Evolutionary conservation across 92 coral and sea anemone genomes (phyloP).

Genomic region (Pocillopora meandrina): DNA sequence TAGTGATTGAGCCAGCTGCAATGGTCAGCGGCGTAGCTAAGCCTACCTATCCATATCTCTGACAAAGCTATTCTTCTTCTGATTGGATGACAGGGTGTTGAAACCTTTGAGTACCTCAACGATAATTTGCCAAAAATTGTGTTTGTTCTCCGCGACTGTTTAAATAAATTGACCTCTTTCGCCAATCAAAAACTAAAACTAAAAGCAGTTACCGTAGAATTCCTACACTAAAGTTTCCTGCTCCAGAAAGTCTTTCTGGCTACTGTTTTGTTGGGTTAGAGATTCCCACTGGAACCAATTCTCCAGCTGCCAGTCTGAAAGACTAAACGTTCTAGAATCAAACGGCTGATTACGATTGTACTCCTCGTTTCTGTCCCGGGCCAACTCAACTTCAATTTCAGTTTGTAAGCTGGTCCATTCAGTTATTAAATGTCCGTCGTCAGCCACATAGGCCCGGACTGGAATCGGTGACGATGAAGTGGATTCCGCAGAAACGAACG

Average conservation of each 20-base stretch:
- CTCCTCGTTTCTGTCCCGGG: conserved; percentile 52
- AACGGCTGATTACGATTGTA: conserved; percentile 30
- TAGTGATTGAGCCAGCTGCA: not conserved
- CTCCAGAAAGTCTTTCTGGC: conserved; percentile 74
- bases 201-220: not conserved
- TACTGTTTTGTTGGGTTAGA: conserved; percentile 68
- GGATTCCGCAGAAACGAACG: conserved; percentile 80
- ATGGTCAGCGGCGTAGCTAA: not conserved
- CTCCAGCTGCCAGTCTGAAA: conserved; percentile 81
- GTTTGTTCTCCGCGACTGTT: too few species aligned
- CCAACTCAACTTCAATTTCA: conserved; percentile 74
- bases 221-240: conserved; percentile 83
- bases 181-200: not conserved
- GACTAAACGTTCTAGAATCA: conserved; percentile 47
- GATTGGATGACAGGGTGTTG: not conserved
- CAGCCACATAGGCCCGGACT: conserved; percentile 67
- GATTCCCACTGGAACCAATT: conserved; percentile 89
- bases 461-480: conserved; percentile 69
- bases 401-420: conserved; percentile 72
- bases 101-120: too few species aligned
- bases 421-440: conserved; percentile 59
- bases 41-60: not conserved
- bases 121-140: too few species aligned
- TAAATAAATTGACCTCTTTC: too few species aligned
- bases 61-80: not conserved